A percentile compares a stretch with the other conserved stretches of the same genome.
These are phyloP conservation scores for Dipodomys spectabilis DNA, from an alignment of 2,113 vertebrate species.

Conservation along the genomic window DNA sequence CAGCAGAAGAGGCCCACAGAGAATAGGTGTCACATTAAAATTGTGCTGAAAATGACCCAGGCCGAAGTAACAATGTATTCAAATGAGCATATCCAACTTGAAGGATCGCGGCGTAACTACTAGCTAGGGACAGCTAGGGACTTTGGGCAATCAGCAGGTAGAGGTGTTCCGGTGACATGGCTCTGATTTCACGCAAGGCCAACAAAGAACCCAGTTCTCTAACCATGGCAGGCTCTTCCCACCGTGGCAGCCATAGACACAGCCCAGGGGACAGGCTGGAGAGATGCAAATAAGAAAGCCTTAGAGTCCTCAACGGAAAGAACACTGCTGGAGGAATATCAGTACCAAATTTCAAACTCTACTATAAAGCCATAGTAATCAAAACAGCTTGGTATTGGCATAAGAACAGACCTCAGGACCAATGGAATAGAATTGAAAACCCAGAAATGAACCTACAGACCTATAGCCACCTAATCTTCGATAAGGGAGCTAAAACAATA, in stretches of 20 bases:
- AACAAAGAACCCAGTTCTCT: background rate
- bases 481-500: no score
- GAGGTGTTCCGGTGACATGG: background rate
- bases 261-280: background rate
- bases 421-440: no score
- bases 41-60: slow-evolving; percentile 3
- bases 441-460: no score
- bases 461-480: no score
- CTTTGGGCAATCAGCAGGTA: background rate
- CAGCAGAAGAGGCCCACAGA: background rate
- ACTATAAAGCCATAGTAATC: no score
- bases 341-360: no score
- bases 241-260: background rate
- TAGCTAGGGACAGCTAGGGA: background rate
- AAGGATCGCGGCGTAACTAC: background rate
- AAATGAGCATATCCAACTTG: background rate
- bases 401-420: no score
- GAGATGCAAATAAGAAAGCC: background rate
- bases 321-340: no score
- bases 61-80: background rate
- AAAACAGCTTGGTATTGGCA: no score
- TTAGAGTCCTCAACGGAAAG: no score
- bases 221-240: background rate
- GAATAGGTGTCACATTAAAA: background rate
- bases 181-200: background rate